A percentile compares a stretch with the other conserved stretches of the same genome.
phyloP scores from a whole-genome alignment of 2,888 invertebrate species.

The Colletes collaris region DNA sequence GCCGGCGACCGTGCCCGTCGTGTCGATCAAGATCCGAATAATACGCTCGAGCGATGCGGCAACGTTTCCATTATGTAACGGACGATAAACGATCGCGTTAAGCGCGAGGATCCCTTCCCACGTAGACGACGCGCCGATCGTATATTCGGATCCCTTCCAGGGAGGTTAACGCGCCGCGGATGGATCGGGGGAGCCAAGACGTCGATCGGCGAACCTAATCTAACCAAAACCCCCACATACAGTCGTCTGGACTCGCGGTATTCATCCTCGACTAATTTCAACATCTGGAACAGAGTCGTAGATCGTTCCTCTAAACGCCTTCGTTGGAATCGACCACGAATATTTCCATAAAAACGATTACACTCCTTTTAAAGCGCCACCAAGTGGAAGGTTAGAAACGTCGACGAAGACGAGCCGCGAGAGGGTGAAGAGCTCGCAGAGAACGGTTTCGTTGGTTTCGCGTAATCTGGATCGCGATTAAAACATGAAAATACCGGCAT shows the following conservation, averaged over 20 bases:
- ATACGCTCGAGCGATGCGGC: conserved; percentile 63
- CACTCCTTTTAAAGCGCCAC: too few species aligned
- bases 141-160: neutral
- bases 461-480: conserved; percentile 62
- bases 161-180: neutral
- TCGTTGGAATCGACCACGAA: too few species aligned
- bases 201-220: neutral
- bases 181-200: neutral
- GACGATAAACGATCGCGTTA: conserved; percentile 59
- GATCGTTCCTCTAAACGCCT: too few species aligned
- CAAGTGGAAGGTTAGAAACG: too few species aligned
- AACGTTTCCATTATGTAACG: conserved; percentile 60
- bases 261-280: too few species aligned
- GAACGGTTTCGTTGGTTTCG: conserved; percentile 6
- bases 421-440: too few species aligned
- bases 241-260: too few species aligned
- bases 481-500: conserved; percentile 66
- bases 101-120: conserved; percentile 34
- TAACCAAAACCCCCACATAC: too few species aligned
- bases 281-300: too few species aligned
- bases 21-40: conserved; percentile 75
- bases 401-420: too few species aligned
- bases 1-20: conserved; percentile 67
- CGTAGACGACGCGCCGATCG: conserved; percentile 6
- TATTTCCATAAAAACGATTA: too few species aligned